phyloP scores from a whole-genome alignment of 53 echinoderm and acorn worm genomes.

The Holothuria leucospilota region DNA sequence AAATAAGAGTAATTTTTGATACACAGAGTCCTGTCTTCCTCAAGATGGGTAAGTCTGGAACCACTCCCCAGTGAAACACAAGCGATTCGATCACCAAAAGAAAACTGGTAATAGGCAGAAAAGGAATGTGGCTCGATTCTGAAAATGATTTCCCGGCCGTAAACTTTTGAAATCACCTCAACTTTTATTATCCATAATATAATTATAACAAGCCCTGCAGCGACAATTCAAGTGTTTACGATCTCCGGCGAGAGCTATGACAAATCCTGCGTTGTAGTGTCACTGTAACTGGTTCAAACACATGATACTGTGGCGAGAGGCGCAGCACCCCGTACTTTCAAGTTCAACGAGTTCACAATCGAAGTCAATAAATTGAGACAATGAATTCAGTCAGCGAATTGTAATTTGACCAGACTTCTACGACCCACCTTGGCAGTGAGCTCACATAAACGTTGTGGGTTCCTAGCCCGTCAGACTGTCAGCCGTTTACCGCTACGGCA shows the following conservation, averaged over 20 bases:
- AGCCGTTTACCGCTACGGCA: neutral
- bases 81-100: no score
- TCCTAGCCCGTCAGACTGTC: neutral
- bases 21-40: no score
- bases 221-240: neutral
- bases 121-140: no score
- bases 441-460: conserved; percentile 37
- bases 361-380: conserved; percentile 16
- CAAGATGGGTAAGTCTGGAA: no score
- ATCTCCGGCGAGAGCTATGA: neutral
- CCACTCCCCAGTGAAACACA: no score
- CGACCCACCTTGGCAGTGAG: neutral
- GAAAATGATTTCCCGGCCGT: no score
- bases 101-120: no score
- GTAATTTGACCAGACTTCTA: conserved; percentile 46
- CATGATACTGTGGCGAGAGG: conserved; percentile 10
- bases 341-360: conserved; percentile 14
- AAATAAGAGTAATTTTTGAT: neutral
- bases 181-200: no score
- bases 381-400: conserved; percentile 35
- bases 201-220: no score
- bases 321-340: conserved; percentile 15
- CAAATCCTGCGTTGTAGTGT: neutral
- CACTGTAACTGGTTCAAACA: neutral
- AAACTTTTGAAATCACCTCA: no score